phyloP scores from a whole-genome alignment of 2,888 invertebrate species.

The Lysandra bellargus region DNA sequence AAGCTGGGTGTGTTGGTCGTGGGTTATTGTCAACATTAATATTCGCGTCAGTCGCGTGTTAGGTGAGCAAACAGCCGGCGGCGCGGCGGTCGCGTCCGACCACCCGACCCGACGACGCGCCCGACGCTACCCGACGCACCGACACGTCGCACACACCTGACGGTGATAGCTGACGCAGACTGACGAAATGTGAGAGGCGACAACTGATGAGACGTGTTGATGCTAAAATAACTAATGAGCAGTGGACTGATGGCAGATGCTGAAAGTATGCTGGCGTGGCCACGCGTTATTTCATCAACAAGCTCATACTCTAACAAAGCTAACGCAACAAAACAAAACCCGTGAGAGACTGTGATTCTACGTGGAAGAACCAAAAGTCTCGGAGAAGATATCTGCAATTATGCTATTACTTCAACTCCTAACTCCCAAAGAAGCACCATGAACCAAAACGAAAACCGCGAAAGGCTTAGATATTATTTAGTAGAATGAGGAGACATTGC shows the following conservation, averaged over 20 bases:
- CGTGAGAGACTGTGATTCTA: too few species aligned
- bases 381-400: too few species aligned
- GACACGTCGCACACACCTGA: slow-evolving; percentile 5
- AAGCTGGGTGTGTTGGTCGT: slow-evolving; percentile 15
- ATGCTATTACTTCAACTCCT: too few species aligned
- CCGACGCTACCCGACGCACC: slow-evolving; percentile 4
- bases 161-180: background rate
- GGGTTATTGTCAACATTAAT: slow-evolving; percentile 38
- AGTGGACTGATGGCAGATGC: background rate
- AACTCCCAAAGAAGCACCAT: too few species aligned
- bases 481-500: too few species aligned
- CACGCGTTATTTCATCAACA: background rate
- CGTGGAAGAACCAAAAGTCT: too few species aligned
- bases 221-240: background rate
- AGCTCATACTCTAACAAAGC: too few species aligned
- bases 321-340: too few species aligned
- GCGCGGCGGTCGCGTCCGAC: slow-evolving; percentile 33
- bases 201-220: background rate
- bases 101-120: slow-evolving; percentile 21
- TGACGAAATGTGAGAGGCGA: background rate
- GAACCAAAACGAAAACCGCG: too few species aligned
- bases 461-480: too few species aligned
- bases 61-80: slow-evolving; percentile 41
- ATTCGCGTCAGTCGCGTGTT: slow-evolving; percentile 43
- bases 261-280: background rate